phyloP scores from a whole-genome alignment of 1,140 invertebrate species.

The Rhizoglyphus robini region DNA sequence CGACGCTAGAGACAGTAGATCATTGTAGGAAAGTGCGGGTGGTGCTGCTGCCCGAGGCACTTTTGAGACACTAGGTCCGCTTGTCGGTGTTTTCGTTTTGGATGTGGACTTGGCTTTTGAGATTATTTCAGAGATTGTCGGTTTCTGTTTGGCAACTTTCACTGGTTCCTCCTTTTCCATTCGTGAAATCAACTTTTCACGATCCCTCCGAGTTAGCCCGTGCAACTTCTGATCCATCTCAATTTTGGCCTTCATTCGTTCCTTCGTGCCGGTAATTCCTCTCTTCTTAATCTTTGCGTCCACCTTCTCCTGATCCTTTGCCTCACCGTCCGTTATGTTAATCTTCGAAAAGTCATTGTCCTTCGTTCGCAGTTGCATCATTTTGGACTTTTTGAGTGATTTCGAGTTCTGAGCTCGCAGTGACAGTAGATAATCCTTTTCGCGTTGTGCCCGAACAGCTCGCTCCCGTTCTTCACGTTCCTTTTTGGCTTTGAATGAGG shows the following conservation, averaged over 20 bases:
- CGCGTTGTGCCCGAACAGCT: conserved; percentile 30
- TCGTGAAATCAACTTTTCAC: not conserved
- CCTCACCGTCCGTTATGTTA: conserved; percentile 48
- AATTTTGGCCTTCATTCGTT: conserved; percentile 40
- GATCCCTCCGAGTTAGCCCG: not conserved
- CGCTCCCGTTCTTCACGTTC: not conserved
- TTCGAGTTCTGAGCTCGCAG: conserved; percentile 52
- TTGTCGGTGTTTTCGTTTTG: not conserved
- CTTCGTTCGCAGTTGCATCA: conserved; percentile 62
- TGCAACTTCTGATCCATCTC: conserved; percentile 45
- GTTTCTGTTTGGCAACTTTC: not conserved
- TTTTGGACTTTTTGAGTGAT: conserved; percentile 42
- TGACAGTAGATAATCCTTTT: conserved; percentile 44
- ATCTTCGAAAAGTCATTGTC: conserved; percentile 60
- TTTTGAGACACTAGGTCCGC: not conserved
- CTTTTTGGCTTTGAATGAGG: conserved; percentile 11
- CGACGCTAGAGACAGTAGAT: conserved; percentile 45
- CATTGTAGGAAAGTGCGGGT: conserved; percentile 28
- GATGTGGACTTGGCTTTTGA: not conserved
- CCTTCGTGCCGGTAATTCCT: conserved; percentile 32
- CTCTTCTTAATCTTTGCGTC: conserved; percentile 24
- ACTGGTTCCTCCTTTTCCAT: not conserved
- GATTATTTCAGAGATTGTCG: not conserved
- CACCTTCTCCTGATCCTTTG: conserved; percentile 26
- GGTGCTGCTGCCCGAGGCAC: conserved; percentile 17